Evolutionary conservation across 2,113 vertebrate species (phyloP).

Genomic region (Tachuris rubrigastra): DNA sequence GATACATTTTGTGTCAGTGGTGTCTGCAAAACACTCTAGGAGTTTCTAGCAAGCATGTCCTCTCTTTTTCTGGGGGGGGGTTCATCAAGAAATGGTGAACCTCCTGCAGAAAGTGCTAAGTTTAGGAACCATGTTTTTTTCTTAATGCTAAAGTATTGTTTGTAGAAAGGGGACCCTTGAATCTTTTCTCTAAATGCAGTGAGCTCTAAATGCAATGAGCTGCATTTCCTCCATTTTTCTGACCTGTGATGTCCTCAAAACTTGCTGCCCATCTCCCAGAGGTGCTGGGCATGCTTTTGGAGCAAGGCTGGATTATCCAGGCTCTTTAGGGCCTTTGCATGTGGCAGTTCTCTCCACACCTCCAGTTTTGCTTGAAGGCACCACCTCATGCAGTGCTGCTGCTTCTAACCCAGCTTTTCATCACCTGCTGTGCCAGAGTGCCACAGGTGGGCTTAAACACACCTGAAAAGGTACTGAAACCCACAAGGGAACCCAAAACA

Average conservation of each 20-base stretch:
- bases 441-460: background rate
- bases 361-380: background rate
- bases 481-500: background rate
- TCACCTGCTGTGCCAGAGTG: background rate
- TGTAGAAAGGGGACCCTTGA: background rate
- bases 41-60: background rate
- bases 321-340: background rate
- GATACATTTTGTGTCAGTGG: rapidly evolving
- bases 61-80: rapidly evolving
- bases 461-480: background rate
- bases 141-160: background rate
- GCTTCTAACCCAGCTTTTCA: background rate
- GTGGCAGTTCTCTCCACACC: background rate
- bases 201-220: background rate
- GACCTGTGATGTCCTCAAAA: background rate
- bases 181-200: background rate
- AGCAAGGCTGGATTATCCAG: background rate
- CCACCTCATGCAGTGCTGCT: rapidly evolving
- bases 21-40: background rate
- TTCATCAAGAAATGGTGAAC: background rate
- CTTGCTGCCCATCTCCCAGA: background rate
- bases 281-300: background rate
- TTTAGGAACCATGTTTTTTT: background rate
- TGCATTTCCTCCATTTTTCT: background rate
- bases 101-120: rapidly evolving